Conservation (phyloP, 2,888 invertebrate genomes). For the Xylocampa areola region DNA sequence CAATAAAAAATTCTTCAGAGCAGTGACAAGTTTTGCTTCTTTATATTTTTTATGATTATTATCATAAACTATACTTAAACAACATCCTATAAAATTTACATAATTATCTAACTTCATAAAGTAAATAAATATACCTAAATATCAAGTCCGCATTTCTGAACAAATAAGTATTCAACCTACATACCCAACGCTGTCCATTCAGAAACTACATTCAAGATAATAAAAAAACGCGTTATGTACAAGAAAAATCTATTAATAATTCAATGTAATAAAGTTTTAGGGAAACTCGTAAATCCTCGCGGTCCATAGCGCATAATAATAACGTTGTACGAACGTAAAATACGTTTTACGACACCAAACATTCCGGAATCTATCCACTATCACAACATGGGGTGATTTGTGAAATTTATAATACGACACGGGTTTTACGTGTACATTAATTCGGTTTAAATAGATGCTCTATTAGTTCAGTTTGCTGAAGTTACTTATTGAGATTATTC, state of each 20-base stretch:
- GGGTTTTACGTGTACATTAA: conserved; percentile 44
- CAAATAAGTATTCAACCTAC: conserved; percentile 16
- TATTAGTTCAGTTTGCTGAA: conserved; percentile 41
- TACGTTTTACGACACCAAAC: conserved; percentile 77
- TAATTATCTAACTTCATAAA: no score
- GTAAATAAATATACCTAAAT: no score
- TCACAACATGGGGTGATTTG: conserved; percentile 69
- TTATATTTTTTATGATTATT: no score
- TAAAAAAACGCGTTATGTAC: conserved; percentile 34
- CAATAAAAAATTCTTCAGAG: no score
- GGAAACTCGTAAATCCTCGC: conserved; percentile 79
- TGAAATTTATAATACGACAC: conserved; percentile 65
- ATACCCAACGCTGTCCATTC: conserved; percentile 29
- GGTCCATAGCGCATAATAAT: conserved; percentile 75
- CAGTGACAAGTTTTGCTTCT: no score
- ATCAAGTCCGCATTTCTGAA: conserved; percentile 1
- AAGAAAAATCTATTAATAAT: conserved; percentile 60
- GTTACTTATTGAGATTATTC: conserved; percentile 41
- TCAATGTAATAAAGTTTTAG: conserved; percentile 70
- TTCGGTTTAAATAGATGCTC: conserved; percentile 38
- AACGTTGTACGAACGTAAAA: conserved; percentile 79
- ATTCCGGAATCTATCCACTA: conserved; percentile 68
- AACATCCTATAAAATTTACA: no score
- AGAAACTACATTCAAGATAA: conserved; percentile 43
- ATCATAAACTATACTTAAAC: no score